These are phyloP conservation scores for Drosophila trapezifrons DNA, from an alignment of 1,140 invertebrate genomes.

Conservation along the genomic window DNA sequence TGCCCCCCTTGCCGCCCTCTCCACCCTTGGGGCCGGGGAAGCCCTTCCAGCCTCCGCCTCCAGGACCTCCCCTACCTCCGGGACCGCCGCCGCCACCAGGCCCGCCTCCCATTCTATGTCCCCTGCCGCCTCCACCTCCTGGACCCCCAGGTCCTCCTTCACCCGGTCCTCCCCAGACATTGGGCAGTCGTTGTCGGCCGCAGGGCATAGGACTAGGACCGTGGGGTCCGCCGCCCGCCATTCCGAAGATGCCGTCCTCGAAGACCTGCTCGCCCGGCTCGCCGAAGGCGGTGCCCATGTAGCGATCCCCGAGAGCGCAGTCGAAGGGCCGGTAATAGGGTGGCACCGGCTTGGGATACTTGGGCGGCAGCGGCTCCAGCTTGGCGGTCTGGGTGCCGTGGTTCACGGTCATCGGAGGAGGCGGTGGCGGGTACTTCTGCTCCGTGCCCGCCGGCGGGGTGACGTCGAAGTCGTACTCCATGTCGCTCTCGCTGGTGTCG, in stretches of 20 bases:
- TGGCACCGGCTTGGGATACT: slow-evolving; percentile 35
- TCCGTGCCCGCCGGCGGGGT: slow-evolving; percentile 60
- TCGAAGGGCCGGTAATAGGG: slow-evolving; percentile 47
- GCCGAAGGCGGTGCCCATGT: slow-evolving; percentile 61
- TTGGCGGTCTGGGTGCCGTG: slow-evolving; percentile 62
- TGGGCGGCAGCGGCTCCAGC: slow-evolving; percentile 27
- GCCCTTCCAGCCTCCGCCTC: slow-evolving; percentile 1
- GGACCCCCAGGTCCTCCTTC: slow-evolving; percentile 29
- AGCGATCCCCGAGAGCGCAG: slow-evolving; percentile 62
- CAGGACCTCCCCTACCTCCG: neutral
- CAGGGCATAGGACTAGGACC: slow-evolving; percentile 36
- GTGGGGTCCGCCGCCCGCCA: slow-evolving; percentile 43
- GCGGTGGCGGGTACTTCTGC: slow-evolving; percentile 6
- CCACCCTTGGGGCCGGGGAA: neutral
- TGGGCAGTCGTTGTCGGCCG: slow-evolving; percentile 14
- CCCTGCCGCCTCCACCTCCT: neutral
- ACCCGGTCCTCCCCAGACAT: slow-evolving; percentile 26
- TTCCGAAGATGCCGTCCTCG: slow-evolving; percentile 58
- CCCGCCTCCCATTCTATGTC: neutral
- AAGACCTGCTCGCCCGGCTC: slow-evolving; percentile 40
- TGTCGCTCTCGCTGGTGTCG: slow-evolving; percentile 77
- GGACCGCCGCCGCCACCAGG: neutral
- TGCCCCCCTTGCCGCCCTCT: neutral
- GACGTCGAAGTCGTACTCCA: slow-evolving; percentile 76
- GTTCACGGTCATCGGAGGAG: slow-evolving; percentile 27